Percentiles rank a stretch among this genome's conserved stretches.
These are phyloP conservation scores for Polymixis flavicincta DNA, from an alignment of 2,888 invertebrate genomes.

Conservation along the genomic window DNA sequence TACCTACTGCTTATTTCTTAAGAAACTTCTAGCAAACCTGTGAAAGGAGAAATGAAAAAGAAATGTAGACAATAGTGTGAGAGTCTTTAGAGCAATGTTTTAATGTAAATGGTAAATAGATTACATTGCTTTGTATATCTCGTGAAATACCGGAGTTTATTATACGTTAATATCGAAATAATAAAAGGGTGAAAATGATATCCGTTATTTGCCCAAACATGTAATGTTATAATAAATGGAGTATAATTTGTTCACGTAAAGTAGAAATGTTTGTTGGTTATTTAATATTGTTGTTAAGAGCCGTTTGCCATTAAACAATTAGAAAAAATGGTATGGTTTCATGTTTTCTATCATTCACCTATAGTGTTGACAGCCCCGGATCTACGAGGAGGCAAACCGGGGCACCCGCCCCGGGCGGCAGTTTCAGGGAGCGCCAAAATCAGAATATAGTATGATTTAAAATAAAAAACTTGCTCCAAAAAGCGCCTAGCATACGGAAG, in stretches of 20 bases:
- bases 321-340: background rate
- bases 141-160: background rate
- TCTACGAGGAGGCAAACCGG: too few relatives aligned
- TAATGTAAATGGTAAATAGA: too few relatives aligned
- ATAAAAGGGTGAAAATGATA: background rate
- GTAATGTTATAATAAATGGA: background rate
- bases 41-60: too few relatives aligned
- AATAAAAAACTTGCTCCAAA: too few relatives aligned
- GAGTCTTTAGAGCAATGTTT: background rate
- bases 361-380: too few relatives aligned
- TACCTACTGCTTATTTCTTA: too few relatives aligned
- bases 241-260: background rate
- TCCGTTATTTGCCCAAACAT: background rate
- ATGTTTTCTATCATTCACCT: background rate
- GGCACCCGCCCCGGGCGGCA: too few relatives aligned
- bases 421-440: too few relatives aligned
- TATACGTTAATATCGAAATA: background rate
- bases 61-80: too few relatives aligned
- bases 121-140: background rate
- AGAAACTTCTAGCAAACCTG: too few relatives aligned
- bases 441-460: too few relatives aligned
- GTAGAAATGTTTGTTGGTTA: background rate
- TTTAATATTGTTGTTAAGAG: background rate
- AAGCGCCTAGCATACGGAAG: too few relatives aligned
- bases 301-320: background rate